Evolutionary conservation across 2,113 vertebrate species (phyloP), one percentile per base, ranked within the genome.

Genomic region (Bujurquina vittata): DNA sequence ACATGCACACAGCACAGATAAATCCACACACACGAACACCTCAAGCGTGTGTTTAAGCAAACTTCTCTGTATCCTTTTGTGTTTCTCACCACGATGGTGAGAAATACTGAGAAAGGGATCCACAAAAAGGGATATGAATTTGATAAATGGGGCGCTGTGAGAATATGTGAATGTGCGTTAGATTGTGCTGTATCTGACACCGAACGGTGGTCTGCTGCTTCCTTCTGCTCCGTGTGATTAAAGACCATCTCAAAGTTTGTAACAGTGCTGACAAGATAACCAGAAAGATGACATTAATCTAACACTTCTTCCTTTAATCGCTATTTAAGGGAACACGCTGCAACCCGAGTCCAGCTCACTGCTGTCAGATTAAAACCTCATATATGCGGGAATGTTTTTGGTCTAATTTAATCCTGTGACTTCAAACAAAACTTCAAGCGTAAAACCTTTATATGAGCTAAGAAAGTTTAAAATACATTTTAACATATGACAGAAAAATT

Each of bases 251-350:
- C 26, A 29, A 60, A 69, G 58, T 78, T 57, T 81, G 29, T 22
- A 73, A 59, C 17, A 7, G 49, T 54, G 60, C 17, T 23, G 61
- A 56, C 61, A 55, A 79, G 69, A 82, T 75, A 59, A 52, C 58
- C 61, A 59, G 14, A 56, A 59, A 56, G 72, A 84, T 74, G 62
- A 80, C 79, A 73, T 59, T 76, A 79, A 87, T 89, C 56, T 81
- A 76, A 58, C 20, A 2, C 75, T 23, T 22, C 55, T 63, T 80
- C 33, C 22, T 55, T 52, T 86, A 76, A 79, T 82, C 80, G 33
- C 69, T 79, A 37, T 67, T 60, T 62, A 26, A 35, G 63, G 54
- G 55, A 74, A 78, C n/a, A 74, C 23, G 12, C 26, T 67, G 46
- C 26, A 26, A 29, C 4, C 12, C 2, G 11, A 85, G 62, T 23